Base-by-base conservation (phyloP, 1,140 invertebrate genomes). In the Trichonephila clavata region DNA sequence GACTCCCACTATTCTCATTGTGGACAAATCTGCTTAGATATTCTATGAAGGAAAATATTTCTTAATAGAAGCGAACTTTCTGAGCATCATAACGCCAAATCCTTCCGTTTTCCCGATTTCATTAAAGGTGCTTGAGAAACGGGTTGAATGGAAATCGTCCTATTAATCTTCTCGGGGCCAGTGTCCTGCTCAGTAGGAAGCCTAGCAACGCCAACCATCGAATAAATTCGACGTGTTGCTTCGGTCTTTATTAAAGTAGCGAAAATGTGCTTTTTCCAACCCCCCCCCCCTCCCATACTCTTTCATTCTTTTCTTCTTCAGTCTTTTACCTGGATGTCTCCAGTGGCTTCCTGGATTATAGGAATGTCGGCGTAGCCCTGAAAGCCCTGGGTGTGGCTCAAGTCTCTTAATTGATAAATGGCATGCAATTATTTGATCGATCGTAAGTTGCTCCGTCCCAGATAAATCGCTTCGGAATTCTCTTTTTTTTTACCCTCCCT, bases 371-470 rank as follows among this genome's bases (percentile, higher is more conserved):
- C 88, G 39, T 77, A 90, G 50, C 88, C 88, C 88, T 90, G 88
- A 90, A 90, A 90, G 88, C 89, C 43, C 80, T 91, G 89, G 89
- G 89, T 91, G 89, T 91, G 89, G 89, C 43, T 68, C 65, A 68
- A 27, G 65, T 77, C 89, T 91, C 89, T 91, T 91, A 91, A 91
- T 91, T 91, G 89, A 91, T 91, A 91, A 91, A 91, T 83, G 89
- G 89, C 89, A 91, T 91, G 89, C 89, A 91, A 91, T 91, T 91
- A 91, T 83, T 91, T 91, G 89, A 91, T 91, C 89, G 89, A 91
- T 91, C 77, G 84, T 27, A 39, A 77, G 71, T 77, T 77, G 71
- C 71, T 27, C 71, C 71, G 71, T 77, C 24, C 61, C 71, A 59
- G 84, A 86, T 24, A 60, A 86, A 86, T 86, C 50, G 50, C 71